Evolutionary conservation across 2,797 vertebrate genomes (phyloP), one percentile per base, ranked within the genome.

Genomic region (Columba guinea): DNA sequence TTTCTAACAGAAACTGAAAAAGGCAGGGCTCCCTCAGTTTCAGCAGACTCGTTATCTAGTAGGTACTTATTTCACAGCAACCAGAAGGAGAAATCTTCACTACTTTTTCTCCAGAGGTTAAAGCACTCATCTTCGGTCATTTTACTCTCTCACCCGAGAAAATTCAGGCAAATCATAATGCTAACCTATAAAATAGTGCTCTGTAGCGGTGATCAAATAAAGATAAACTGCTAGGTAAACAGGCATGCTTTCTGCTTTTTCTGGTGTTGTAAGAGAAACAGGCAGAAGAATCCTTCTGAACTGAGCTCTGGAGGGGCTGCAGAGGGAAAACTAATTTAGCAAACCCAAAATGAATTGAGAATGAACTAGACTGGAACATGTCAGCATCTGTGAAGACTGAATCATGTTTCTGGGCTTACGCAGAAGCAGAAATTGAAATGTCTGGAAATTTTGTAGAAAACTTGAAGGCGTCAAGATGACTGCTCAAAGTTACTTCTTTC

Each of bases 331-430:
- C 34, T 78, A 62, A 88, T 94, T 91, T 86, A 88, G 83, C 51
- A 94, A 94, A 71, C 37, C 13, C 28, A 64, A 74, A 94, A 93
- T 90, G 62, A 90, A 88, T 52, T 68, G 73, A 75, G 62, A 81
- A 91, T 84, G 30, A 94, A 86, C 70, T 96, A 84, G 41, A 71
- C 18, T 75, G 78, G 52, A 94, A 84, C 26, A 55, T 78, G 82
- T 63, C 87, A 86, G 84, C 65, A 78, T 94, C 73, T 95, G 76
- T 73, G 89, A 93, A 94, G 80, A 71, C 73, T 88, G 73, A 94
- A 81, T 96, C 94, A 91, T 81, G 53, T 88, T 96, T 93, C 69
- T 4, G 8, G 69, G 51, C 65, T 94, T 4, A 9, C 51, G 62
- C 60, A 93, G 79, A 91, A 87, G 59, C n/a, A 87, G 84, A 85